Conservation (phyloP, 2,888 invertebrate species). For the Azorinus chamasolen region DNA sequence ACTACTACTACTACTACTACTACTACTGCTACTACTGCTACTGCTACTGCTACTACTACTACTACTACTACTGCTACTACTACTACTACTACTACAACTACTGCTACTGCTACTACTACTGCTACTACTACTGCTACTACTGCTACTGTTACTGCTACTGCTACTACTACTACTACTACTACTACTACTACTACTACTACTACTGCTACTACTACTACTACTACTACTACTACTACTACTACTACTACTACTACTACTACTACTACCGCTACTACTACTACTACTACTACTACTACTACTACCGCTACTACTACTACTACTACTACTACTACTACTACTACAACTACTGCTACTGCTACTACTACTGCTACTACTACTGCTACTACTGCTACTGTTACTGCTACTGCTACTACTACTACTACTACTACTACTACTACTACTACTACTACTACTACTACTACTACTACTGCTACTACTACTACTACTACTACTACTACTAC, state of each 20-base stretch:
- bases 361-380: background rate
- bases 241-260: conserved; percentile 13
- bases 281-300: conserved; percentile 14
- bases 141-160: conserved; percentile 7
- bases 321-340: conserved; percentile 8
- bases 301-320: background rate
- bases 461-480: conserved; percentile 1
- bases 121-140: conserved; percentile 6
- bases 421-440: conserved; percentile 3
- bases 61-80: conserved; percentile 1
- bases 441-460: background rate
- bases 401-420: background rate
- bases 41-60: conserved; percentile 1
- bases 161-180: conserved; percentile 8
- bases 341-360: conserved; percentile 1
- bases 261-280: conserved; percentile 9
- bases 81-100: conserved; percentile 3
- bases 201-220: conserved; percentile 13
- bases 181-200: conserved; percentile 10
- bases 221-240: conserved; percentile 9
- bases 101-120: conserved; percentile 6
- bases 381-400: background rate
- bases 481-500: conserved; percentile 1
- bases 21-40: conserved; percentile 1
- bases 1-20: conserved; percentile 3